Percentiles rank a stretch among this genome's conserved stretches.
These are phyloP conservation scores for Mesoclemmys tuberculata DNA, from an alignment of 2,113 vertebrate genomes.

Conservation along the genomic window DNA sequence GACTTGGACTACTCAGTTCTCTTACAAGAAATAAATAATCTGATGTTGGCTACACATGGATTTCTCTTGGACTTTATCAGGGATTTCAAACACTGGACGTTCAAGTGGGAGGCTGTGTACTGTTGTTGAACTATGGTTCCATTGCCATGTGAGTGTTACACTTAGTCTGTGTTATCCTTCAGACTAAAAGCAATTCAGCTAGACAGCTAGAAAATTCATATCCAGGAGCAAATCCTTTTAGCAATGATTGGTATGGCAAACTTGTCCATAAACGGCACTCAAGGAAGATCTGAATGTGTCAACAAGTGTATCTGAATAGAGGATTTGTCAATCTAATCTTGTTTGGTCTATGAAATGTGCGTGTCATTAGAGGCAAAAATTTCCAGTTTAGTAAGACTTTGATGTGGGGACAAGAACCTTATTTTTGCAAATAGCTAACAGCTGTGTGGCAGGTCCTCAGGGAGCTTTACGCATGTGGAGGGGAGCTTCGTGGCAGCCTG, in stretches of 20 bases:
- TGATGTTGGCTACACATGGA: background rate
- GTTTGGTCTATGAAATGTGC: background rate
- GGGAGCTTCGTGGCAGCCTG: background rate
- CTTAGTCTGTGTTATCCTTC: background rate
- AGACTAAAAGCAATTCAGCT: background rate
- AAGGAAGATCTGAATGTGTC: background rate
- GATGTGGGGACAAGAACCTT: background rate
- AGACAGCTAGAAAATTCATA: background rate
- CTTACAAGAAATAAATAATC: background rate
- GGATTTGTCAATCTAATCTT: background rate
- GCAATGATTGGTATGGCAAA: background rate
- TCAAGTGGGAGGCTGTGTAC: background rate
- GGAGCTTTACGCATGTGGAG: background rate
- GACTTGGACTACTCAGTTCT: background rate
- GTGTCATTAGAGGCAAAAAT: background rate
- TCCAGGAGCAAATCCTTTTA: background rate
- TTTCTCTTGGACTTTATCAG: background rate
- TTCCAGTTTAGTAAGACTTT: rapidly evolving
- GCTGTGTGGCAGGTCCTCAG: background rate
- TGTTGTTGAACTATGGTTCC: background rate
- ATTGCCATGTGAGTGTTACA: background rate
- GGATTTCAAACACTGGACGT: background rate
- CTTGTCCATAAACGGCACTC: background rate
- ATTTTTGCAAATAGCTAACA: background rate
- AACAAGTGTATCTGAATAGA: background rate